These are phyloP conservation scores for Chironomus tentans DNA, from an alignment of 2,888 invertebrate species.

Conservation along the genomic window DNA sequence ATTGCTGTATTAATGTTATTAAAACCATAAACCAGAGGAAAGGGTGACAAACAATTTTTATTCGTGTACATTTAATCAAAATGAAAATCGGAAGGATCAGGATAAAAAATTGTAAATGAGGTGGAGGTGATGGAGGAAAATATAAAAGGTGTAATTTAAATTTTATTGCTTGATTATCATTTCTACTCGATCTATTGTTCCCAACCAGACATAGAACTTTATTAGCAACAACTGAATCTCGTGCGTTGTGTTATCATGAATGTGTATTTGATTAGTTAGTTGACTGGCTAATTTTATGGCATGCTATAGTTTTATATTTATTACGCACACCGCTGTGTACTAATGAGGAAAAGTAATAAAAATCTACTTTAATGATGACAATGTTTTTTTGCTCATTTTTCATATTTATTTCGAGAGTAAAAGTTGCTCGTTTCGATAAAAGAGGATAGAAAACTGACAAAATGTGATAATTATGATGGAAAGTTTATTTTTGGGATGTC, in stretches of 20 bases:
- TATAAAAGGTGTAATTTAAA: not conserved
- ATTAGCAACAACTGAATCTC: not conserved
- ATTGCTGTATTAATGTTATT: not conserved
- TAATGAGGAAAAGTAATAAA: not conserved
- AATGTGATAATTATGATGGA: too few species aligned
- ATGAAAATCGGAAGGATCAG: not conserved
- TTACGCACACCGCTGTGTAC: not conserved
- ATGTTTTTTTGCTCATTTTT: too few species aligned
- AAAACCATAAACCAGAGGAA: not conserved
- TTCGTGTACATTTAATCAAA: too few species aligned
- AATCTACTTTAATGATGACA: not conserved
- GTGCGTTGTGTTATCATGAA: conserved; percentile 1
- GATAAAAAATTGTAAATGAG: not conserved
- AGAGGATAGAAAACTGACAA: too few species aligned
- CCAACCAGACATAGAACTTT: not conserved
- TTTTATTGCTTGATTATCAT: not conserved
- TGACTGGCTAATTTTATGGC: not conserved
- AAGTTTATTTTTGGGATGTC: too few species aligned
- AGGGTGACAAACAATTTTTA: not conserved
- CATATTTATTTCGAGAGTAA: not conserved
- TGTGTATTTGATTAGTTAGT: conserved; percentile 4
- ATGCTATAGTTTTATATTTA: not conserved
- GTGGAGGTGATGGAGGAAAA: not conserved
- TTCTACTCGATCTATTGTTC: not conserved
- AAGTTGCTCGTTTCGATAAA: not conserved